Conservation (phyloP, 2,888 invertebrate genomes). For the Drosophila testacea region DNA sequence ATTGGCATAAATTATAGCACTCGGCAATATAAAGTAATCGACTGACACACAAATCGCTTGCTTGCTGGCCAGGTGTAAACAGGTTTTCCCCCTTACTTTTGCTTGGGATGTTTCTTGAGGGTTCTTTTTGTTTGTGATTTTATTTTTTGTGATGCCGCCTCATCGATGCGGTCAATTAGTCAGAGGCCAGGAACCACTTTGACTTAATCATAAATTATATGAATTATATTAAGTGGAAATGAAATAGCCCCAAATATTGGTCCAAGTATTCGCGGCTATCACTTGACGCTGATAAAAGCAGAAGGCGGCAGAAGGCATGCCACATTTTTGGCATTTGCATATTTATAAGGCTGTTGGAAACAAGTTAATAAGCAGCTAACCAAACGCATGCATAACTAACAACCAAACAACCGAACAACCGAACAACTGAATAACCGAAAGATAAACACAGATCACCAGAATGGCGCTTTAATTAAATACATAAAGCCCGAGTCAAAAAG, state of each 20-base stretch:
- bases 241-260: constrained; percentile 39
- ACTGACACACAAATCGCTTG: constrained; percentile 76
- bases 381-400: constrained; percentile 48
- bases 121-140: constrained; percentile 25
- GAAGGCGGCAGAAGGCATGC: constrained; percentile 31
- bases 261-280: constrained; percentile 32
- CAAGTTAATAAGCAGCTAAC: constrained; percentile 74
- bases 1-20: constrained; percentile 76
- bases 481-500: constrained; percentile 44
- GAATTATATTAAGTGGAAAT: constrained; percentile 64
- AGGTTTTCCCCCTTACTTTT: constrained; percentile 56
- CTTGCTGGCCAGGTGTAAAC: constrained; percentile 67
- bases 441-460: constrained; percentile 56
- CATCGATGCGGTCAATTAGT: constrained; percentile 72
- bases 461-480: constrained; percentile 74
- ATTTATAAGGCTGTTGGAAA: constrained; percentile 68
- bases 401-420: constrained; percentile 56
- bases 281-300: constrained; percentile 44
- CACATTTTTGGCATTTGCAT: constrained; percentile 53
- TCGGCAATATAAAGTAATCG: constrained; percentile 62
- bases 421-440: constrained; percentile 51
- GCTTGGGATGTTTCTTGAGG: constrained; percentile 22
- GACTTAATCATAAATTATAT: constrained; percentile 63
- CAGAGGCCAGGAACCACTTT: constrained; percentile 69
- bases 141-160: constrained; percentile 12